Conservation (phyloP, 2,888 invertebrate genomes). For the Microctonus aethiopoides region DNA sequence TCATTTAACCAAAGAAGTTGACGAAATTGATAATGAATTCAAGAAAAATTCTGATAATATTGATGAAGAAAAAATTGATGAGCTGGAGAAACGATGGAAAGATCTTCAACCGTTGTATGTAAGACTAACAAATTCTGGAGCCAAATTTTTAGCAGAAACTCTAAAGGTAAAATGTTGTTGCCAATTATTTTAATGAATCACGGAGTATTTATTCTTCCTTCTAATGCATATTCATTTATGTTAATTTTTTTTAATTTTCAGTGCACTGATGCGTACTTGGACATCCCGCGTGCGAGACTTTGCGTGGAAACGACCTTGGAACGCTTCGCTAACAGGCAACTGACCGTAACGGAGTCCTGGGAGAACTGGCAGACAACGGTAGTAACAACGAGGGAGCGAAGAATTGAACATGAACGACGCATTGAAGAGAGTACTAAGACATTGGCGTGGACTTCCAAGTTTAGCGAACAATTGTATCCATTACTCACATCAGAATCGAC, state of each 20-base stretch:
- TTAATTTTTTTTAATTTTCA: not conserved
- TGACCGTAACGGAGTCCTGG: constrained; percentile 76
- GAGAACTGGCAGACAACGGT: constrained; percentile 78
- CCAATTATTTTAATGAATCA: not conserved
- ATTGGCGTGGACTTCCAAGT: constrained; percentile 75
- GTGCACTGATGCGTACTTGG: constrained; percentile 75
- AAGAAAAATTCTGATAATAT: constrained; percentile 69
- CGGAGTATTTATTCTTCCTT: too few species aligned
- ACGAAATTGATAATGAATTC: constrained; percentile 73
- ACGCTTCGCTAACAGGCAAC: constrained; percentile 74
- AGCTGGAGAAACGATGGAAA: constrained; percentile 75
- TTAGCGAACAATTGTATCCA: constrained; percentile 81
- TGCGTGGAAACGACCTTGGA: constrained; percentile 78
- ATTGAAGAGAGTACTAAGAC: constrained; percentile 69
- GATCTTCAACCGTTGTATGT: constrained; percentile 73
- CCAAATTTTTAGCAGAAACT: constrained; percentile 75
- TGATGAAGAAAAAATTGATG: constrained; percentile 69
- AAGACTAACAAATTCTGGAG: constrained; percentile 76
- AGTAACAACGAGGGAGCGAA: constrained; percentile 67
- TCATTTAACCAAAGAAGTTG: constrained; percentile 75
- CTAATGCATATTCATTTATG: not conserved
- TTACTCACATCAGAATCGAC: constrained; percentile 75
- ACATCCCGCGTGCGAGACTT: constrained; percentile 74
- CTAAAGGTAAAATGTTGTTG: constrained; percentile 67
- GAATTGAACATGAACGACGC: constrained; percentile 68